Evolutionary conservation across 2,113 vertebrate genomes (phyloP).

Genomic region (Chamaea fasciata): DNA sequence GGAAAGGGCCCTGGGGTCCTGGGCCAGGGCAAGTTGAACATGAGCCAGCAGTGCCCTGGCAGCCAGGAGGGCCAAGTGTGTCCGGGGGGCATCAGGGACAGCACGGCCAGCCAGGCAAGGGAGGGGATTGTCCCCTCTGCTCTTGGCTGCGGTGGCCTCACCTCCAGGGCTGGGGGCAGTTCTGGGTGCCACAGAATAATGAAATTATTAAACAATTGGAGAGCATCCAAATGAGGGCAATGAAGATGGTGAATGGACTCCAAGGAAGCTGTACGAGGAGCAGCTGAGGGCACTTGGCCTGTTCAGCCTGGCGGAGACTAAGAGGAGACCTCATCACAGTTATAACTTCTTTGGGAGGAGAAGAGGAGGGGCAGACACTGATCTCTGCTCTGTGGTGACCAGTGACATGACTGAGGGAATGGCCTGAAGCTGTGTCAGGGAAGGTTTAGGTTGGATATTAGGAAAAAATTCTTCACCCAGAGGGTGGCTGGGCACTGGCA

Average conservation of each 20-base stretch:
- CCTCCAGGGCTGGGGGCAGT: neutral
- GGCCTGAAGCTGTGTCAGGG: neutral
- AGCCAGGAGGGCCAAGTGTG: neutral
- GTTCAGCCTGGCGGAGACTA: neutral
- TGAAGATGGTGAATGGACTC: fast-evolving
- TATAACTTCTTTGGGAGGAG: fast-evolving
- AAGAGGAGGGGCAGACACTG: neutral
- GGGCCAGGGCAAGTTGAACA: neutral
- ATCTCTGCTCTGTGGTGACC: neutral
- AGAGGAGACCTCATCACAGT: neutral
- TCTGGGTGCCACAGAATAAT: neutral
- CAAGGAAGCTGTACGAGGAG: fast-evolving
- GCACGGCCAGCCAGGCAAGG: neutral
- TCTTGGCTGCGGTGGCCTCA: neutral
- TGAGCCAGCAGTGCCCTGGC: neutral
- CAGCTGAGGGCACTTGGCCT: neutral
- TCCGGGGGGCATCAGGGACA: neutral
- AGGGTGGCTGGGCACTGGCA: fast-evolving
- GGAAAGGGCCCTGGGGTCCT: neutral
- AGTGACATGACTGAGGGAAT: neutral
- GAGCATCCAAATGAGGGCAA: neutral
- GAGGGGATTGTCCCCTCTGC: neutral
- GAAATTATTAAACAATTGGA: neutral
- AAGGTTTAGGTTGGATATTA: neutral
- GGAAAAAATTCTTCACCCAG: neutral